Conservation (phyloP, 1,140 invertebrate genomes). For the Nautilus pompilius region DNA sequence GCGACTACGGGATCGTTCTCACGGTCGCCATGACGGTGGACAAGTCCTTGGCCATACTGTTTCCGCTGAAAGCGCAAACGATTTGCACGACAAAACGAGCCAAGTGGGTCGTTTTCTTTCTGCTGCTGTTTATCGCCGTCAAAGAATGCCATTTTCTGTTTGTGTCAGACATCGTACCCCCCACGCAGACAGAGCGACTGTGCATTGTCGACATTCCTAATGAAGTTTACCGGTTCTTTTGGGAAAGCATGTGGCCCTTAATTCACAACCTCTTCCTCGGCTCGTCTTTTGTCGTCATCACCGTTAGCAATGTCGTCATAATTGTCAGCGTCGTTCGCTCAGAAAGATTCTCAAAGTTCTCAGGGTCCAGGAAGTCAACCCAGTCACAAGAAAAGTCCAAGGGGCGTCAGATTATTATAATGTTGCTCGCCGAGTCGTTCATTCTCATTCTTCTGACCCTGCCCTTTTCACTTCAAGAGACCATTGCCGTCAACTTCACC, state of each 20-base stretch:
- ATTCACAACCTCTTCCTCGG: constrained; percentile 25
- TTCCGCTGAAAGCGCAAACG: constrained; percentile 22
- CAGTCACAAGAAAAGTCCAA: constrained; percentile 4
- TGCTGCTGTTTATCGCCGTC: constrained; percentile 17
- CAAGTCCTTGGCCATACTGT: constrained; percentile 30
- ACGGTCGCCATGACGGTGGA: constrained; percentile 35
- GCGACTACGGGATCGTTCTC: constrained; percentile 35
- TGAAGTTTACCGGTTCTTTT: constrained; percentile 25
- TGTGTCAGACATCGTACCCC: constrained; percentile 30
- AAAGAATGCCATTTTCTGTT: constrained; percentile 40
- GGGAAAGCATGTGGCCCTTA: constrained; percentile 28
- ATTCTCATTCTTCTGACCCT: constrained; percentile 34
- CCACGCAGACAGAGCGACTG: constrained; percentile 24
- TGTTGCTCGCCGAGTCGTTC: constrained; percentile 36
- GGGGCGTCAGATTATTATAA: constrained; percentile 27
- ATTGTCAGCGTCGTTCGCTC: constrained; percentile 23
- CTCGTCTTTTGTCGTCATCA: constrained; percentile 26
- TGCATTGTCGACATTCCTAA: constrained; percentile 24
- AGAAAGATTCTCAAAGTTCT: constrained; percentile 1
- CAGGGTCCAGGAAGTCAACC: neutral
- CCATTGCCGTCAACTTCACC: constrained; percentile 9
- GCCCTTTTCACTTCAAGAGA: constrained; percentile 28
- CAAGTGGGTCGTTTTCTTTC: constrained; percentile 16
- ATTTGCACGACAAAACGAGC: constrained; percentile 25
- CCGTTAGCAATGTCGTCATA: constrained; percentile 30